Base-by-base conservation (phyloP, 2,113 vertebrate genomes). In the Varanus salvator region DNA sequence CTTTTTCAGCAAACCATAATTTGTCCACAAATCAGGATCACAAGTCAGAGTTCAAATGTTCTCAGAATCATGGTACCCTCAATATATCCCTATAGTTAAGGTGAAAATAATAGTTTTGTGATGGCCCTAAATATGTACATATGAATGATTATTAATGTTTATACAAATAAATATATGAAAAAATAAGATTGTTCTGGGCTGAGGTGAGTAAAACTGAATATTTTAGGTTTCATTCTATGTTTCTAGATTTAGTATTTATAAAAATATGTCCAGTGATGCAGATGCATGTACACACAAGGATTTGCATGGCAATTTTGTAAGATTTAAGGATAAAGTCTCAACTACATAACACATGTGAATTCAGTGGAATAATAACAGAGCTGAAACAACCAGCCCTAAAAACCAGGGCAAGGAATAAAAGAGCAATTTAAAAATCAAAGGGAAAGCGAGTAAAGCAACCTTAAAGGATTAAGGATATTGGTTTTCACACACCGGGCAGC, bases 401-500 rank as follows among this genome's bases (percentile, higher is more conserved):
- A 80, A 84, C 29, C 8, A 50, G 1, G 1, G 23, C 29, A 1
- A 71, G 31, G 29, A 29, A 6, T 44, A 27, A 60, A 85, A 69
- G 54, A 83, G 44, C 57, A 52, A 74, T 92, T 72, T 89, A n/a
- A 34, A 8, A 48, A 71, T 8, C 4, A n/a, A 72, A 87, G 50
- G n/a, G n/a, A 74, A 88, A 66, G 31, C 34, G 9, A 2, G 9
- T 88, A 87, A 44, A 44, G 3, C 38, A 44, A 84, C 5, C 54
- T 80, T 44, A 76, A 86, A 72, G 54, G 83, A 76, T 66, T 66
- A 57, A 71, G 83, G 68, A 31, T 71, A 85, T 85, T 69, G 44
- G 71, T 71, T 84, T 69, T 52, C 44, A 50, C 44, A 85, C 48
- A 50, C 2, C 3, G 71, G 83, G 17, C 29, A 25, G 34, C 3